Base-by-base conservation (phyloP, 2,113 vertebrate species). In the Oostethus manadensis region DNA sequence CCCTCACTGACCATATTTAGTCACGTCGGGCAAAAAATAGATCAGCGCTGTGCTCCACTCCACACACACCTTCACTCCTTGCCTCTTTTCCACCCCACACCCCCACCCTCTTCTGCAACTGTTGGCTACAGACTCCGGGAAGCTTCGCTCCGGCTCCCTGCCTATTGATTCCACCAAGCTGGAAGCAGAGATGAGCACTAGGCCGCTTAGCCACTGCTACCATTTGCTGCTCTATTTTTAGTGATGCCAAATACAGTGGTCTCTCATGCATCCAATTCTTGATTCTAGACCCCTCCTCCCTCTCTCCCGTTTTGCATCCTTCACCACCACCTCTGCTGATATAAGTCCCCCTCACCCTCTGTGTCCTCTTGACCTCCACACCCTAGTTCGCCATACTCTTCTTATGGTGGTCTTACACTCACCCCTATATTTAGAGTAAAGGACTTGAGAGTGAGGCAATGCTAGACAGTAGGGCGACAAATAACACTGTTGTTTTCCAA, bases 1-100 rank as follows among this genome's bases (percentile, higher is more conserved):
- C 93, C 95, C 33, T 95, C 93, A 93, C 92, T 97, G 93, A 96
- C 96, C 96, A 98, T 99, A 98, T 98, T 99, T 98, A 97, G 96
- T 98, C 93, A 98, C 93, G 93, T 93, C 91, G 93, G 90, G 94
- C 93, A 96, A 97, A 98, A 97, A 96, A 97, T 94, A 95, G 91
- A 92, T 92, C 89, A 50, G 90, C 69, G 38, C 81, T 80, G 66
- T 54, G 46, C 82, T 78, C 67, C 78, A 50, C 76, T 70, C 78
- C 54, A 26, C 26, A 16, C 51, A 53, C 51, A 53, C 51, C 64
- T 75, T 70, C 49, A 65, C 71, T 33, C 56, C 45, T 33, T 10
- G 26, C 18, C 21, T 51, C 56, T 80, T n/a, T 80, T 87, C 87
- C 88, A 88, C 89, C 88, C 83, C 40, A 43, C 35, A 51, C 68